Percentiles rank a stretch among this genome's conserved stretches.
Conservation (phyloP, 2,888 invertebrate species). For the Eupithecia inturbata region DNA sequence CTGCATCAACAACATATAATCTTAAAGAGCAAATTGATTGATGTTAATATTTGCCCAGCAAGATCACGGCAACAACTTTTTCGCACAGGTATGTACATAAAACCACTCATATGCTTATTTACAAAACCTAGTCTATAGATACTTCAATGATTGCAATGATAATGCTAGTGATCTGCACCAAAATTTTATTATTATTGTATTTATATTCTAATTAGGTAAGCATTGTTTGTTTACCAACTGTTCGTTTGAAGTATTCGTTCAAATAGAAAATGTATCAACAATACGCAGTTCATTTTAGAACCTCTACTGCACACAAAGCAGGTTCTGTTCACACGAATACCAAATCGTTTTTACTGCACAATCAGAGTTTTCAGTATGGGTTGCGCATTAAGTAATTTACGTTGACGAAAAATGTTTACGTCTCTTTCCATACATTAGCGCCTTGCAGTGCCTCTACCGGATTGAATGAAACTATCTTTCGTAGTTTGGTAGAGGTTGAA, state of each 20-base stretch:
- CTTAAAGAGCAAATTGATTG: background rate
- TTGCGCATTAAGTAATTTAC: no score
- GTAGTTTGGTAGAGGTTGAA: no score
- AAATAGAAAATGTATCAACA: background rate
- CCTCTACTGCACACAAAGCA: no score
- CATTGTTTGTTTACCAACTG: background rate
- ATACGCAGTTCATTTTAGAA: background rate
- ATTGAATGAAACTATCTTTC: no score
- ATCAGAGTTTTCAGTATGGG: no score
- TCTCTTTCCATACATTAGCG: no score
- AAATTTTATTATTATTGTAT: background rate
- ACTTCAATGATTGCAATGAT: background rate
- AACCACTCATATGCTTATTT: background rate
- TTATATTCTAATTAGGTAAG: background rate
- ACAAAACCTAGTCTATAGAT: background rate
- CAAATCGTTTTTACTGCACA: background rate
- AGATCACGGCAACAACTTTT: background rate
- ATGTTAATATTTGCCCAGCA: background rate
- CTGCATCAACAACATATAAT: no score
- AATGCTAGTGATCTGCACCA: background rate
- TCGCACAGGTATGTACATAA: background rate
- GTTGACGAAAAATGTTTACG: no score
- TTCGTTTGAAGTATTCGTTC: no score
- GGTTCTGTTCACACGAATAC: conserved; percentile 12
- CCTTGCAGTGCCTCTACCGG: no score